phyloP scores from a whole-genome alignment of 2,888 invertebrate species.

The Callyntrura sp. region DNA sequence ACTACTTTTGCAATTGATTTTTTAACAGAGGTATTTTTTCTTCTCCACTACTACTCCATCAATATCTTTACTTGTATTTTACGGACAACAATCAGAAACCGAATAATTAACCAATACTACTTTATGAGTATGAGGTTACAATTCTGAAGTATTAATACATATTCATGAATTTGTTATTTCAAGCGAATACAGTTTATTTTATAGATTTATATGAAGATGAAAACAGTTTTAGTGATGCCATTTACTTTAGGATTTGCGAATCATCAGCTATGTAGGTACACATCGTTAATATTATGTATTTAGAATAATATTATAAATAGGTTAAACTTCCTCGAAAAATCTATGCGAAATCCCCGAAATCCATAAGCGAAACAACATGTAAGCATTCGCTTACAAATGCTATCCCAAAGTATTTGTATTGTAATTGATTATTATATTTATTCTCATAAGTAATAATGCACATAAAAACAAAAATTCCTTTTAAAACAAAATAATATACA shows the following conservation, averaged over 20 bases:
- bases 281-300: neutral
- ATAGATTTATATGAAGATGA: constrained; percentile 1
- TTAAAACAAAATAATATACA: no score
- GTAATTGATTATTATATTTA: no score
- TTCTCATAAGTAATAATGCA: no score
- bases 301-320: neutral
- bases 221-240: constrained; percentile 66
- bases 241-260: constrained; percentile 46
- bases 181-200: neutral
- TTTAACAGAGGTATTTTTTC: constrained; percentile 12
- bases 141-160: constrained; percentile 37
- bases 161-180: constrained; percentile 24
- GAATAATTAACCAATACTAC: no score
- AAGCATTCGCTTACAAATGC: neutral
- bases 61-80: neutral
- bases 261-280: neutral
- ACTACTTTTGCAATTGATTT: constrained; percentile 47
- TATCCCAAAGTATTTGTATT: neutral
- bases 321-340: no score
- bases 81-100: neutral
- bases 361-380: neutral
- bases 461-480: no score
- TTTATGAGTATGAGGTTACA: neutral
- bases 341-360: no score
- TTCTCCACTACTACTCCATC: constrained; percentile 2